Percentiles rank a stretch among this genome's conserved stretches.
phyloP scores from a whole-genome alignment of 2,888 invertebrate species.

The Plebejus anna region DNA sequence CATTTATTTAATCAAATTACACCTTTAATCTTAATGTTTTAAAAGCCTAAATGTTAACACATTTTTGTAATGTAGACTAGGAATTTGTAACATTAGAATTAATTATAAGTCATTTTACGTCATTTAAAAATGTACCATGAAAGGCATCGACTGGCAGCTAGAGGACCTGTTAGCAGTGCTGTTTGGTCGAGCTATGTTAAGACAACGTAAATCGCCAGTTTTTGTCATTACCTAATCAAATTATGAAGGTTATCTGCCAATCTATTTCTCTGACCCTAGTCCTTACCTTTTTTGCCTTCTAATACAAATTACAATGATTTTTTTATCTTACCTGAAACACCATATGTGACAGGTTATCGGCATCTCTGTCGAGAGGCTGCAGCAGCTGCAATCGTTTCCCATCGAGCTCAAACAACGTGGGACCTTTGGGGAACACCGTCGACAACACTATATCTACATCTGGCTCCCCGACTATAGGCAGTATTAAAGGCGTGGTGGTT shows the following conservation, averaged over 20 bases:
- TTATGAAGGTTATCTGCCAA: no score
- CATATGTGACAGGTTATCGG: constrained; percentile 91
- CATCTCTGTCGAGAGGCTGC: constrained; percentile 91
- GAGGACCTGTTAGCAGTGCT: no score
- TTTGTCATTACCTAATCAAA: no score
- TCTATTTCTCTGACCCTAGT: no score
- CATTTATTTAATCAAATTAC: background rate
- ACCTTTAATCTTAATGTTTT: background rate
- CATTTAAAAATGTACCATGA: no score
- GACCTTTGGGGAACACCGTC: constrained; percentile 89
- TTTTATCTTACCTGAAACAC: constrained; percentile 87
- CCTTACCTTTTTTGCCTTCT: no score
- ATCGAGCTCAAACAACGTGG: constrained; percentile 88
- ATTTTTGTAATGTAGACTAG: background rate
- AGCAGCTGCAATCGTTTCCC: constrained; percentile 90
- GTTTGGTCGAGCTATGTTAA: no score
- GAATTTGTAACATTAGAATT: no score
- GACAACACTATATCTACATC: constrained; percentile 87
- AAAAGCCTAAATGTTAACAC: background rate
- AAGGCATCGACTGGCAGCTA: background rate
- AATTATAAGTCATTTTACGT: no score
- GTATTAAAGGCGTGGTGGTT: constrained; percentile 87
- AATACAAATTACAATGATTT: no score
- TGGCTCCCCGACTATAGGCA: constrained; percentile 92
- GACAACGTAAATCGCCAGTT: no score